A percentile compares a stretch with the other conserved stretches of the same genome.
Evolutionary conservation across 1,140 invertebrate species (phyloP).

Genomic region (Drosophila aff.): DNA sequence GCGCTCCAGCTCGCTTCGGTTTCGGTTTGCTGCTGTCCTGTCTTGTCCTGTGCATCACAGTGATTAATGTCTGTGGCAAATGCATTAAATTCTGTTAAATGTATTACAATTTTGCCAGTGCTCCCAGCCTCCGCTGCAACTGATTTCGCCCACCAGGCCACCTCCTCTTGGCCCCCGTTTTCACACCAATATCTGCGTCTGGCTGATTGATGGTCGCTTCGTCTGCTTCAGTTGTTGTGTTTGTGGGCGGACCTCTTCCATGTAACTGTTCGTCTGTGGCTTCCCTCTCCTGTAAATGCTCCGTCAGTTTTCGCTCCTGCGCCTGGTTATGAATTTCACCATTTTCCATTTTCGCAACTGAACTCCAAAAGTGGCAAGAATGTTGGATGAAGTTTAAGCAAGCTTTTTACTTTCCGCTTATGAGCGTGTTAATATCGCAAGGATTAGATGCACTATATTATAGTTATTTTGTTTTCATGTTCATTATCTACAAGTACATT

Average conservation of each 20-base stretch:
- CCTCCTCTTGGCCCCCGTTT: constrained; percentile 32
- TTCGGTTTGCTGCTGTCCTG: constrained; percentile 57
- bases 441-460: not conserved
- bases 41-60: constrained; percentile 81
- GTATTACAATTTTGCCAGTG: constrained; percentile 82
- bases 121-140: constrained; percentile 21
- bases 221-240: constrained; percentile 59
- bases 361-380: not conserved
- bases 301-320: not conserved
- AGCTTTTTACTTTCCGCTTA: not conserved
- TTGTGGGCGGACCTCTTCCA: constrained; percentile 47
- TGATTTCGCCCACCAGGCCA: not conserved
- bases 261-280: constrained; percentile 60
- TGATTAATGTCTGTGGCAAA: constrained; percentile 85
- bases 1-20: constrained; percentile 26
- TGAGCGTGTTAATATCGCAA: not conserved
- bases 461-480: too few relatives aligned
- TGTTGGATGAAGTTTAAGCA: not conserved
- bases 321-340: constrained; percentile 71
- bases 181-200: constrained; percentile 78
- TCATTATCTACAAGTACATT: too few relatives aligned
- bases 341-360: constrained; percentile 47
- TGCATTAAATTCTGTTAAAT: constrained; percentile 85
- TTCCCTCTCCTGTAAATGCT: constrained; percentile 17
- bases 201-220: constrained; percentile 77